Base-by-base conservation (phyloP, 2,113 vertebrate species). In the Anoura caudifer region DNA sequence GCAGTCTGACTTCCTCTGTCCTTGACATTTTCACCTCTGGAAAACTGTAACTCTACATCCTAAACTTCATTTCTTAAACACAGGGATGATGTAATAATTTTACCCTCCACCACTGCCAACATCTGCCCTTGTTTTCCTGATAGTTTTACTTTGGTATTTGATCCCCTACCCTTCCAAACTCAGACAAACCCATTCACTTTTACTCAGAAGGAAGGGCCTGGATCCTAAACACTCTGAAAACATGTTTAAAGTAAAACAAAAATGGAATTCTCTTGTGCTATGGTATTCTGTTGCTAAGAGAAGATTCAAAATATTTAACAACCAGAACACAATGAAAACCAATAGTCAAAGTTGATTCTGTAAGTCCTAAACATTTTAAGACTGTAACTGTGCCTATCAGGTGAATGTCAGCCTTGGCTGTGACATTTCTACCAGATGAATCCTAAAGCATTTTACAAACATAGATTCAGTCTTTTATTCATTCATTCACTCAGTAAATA, bases 401-500 rank as follows among this genome's bases (percentile, higher is more conserved):
- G 24, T 82, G 41, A 91, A 36, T 52, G 75, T 73, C 47, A 88
- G 31, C 13, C 14, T n/a, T 95, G 41, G 41, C 47, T 88, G 7
- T 85, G 63, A 26, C 28, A 70, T 56, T 47, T 87, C 50, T 33
- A 77, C 28, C 24, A 75, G 31, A 54, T 88, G 28, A 90, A 56
- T 81, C 7, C 36, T 80, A 70, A 92, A 96, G 33, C 16, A 94
- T 59, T 95, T 95, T 95, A 24, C 4, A 96, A 79, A 83, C 28
- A 47, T 54, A 91, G 92, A 82, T 43, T 63, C n/a, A 80, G 26
- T 36, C 33, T 75, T 80, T 89, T 22, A 65, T 70, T 73, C 14
- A 65, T 76, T 73, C 14, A 65, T 76, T 87, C 6, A 31, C 69
- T 67, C 13, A 83, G 50, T 22, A 41, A 72, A 56, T 95, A 22